These are phyloP conservation scores for Hapalemur alaotrensis DNA, from an alignment of 2,797 vertebrate species.

Conservation along the genomic window DNA sequence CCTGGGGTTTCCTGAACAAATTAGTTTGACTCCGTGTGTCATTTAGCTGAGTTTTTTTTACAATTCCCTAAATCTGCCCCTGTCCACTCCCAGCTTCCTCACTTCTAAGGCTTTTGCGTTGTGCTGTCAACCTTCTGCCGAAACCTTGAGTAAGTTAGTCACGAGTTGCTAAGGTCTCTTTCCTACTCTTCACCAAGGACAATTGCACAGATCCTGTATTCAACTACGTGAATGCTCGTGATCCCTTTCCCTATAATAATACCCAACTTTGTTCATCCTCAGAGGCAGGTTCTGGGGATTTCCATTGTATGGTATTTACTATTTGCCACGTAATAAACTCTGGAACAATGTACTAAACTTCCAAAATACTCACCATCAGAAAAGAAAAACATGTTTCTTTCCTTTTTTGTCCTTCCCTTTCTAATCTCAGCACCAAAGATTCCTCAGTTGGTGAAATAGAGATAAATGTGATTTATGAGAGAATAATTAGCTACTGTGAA, in stretches of 20 bases:
- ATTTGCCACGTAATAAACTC: not conserved
- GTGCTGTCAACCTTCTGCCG: not conserved
- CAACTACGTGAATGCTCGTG: not conserved
- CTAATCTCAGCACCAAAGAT: not conserved
- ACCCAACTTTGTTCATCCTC: not conserved
- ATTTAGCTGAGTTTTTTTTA: not conserved
- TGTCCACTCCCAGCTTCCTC: too few species aligned
- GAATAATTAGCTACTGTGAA: constrained; percentile 7
- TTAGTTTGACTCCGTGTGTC: not conserved
- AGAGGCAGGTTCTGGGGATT: not conserved
- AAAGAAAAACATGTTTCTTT: not conserved
- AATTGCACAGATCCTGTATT: not conserved
- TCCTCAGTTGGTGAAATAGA: not conserved
- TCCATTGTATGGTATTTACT: not conserved
- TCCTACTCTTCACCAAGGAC: not conserved
- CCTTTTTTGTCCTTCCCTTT: not conserved
- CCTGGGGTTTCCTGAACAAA: not conserved
- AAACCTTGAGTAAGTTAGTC: not conserved
- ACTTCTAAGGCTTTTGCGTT: not conserved
- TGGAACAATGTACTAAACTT: not conserved
- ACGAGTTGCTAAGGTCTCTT: not conserved
- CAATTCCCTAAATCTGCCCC: not conserved
- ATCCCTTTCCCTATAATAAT: not conserved
- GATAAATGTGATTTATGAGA: not conserved
- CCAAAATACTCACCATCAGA: not conserved